phyloP scores from a whole-genome alignment of 2,888 invertebrate genomes.

The Cancer borealis region DNA sequence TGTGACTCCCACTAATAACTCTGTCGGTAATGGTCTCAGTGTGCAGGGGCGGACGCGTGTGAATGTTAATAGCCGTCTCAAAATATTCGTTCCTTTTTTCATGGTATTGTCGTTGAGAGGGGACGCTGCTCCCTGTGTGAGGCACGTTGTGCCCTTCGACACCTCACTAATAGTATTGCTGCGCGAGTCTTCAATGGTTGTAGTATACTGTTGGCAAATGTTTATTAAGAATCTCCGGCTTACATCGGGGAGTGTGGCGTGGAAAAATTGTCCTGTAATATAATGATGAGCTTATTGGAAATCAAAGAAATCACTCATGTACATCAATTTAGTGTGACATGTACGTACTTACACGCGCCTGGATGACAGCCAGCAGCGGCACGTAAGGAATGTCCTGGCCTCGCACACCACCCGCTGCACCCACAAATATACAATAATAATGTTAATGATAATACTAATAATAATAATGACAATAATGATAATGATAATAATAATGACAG shows the following conservation, averaged over 20 bases:
- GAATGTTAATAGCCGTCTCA: slow-evolving; percentile 29
- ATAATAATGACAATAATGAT: background rate
- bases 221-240: background rate
- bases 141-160: background rate
- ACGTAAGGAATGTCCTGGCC: background rate
- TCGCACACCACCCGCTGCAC: background rate
- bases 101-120: slow-evolving; percentile 1
- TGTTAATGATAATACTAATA: background rate
- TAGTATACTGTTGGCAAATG: background rate
- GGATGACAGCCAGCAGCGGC: background rate
- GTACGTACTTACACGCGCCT: background rate
- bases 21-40: slow-evolving; percentile 17
- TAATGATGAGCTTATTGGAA: background rate
- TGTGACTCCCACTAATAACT: slow-evolving; percentile 32
- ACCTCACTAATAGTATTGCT: background rate
- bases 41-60: slow-evolving; percentile 30
- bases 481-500: background rate
- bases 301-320: background rate
- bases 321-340: background rate
- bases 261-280: background rate
- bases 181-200: background rate
- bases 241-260: background rate
- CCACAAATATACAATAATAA: background rate
- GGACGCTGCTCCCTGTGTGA: background rate
- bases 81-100: slow-evolving; percentile 1